These are phyloP conservation scores for Fistularia commersonii DNA, from an alignment of 2,797 vertebrate genomes.

Conservation along the genomic window DNA sequence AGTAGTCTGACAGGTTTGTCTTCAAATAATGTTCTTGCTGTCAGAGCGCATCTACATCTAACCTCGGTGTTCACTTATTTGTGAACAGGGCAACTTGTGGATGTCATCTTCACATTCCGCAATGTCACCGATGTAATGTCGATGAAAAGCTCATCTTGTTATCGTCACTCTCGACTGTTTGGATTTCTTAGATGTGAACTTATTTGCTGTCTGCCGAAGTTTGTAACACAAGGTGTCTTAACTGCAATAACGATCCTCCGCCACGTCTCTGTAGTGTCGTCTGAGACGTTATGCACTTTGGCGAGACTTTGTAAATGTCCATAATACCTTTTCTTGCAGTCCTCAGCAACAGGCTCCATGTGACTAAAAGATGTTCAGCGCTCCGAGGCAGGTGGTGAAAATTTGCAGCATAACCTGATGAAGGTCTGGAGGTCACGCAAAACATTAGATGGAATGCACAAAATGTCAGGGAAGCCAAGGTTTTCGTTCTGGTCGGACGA, in stretches of 20 bases:
- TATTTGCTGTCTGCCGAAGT: no score
- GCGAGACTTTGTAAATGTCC: constrained; percentile 17
- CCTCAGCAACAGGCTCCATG: constrained; percentile 10
- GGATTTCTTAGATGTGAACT: no score
- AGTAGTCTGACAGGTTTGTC: constrained; percentile 3
- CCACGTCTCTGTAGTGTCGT: constrained; percentile 7
- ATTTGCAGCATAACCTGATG: no score
- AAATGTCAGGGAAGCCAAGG: constrained; percentile 14
- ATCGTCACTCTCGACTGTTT: no score
- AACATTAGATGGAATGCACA: constrained; percentile 7
- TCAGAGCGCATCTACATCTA: not conserved
- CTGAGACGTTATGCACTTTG: constrained; percentile 22
- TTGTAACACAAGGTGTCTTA: not conserved
- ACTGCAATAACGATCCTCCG: constrained; percentile 2
- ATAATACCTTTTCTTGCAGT: constrained; percentile 15
- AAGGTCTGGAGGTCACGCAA: no score
- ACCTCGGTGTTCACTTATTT: not conserved
- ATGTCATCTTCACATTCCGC: no score
- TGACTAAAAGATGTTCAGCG: constrained; percentile 15
- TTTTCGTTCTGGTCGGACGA: constrained; percentile 49
- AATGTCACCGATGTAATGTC: no score
- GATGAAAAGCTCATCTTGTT: no score
- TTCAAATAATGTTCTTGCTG: not conserved
- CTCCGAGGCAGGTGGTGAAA: no score
- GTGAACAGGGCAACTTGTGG: no score